Conservation (phyloP, 1,140 invertebrate species). For the Pteromalus puparum region DNA sequence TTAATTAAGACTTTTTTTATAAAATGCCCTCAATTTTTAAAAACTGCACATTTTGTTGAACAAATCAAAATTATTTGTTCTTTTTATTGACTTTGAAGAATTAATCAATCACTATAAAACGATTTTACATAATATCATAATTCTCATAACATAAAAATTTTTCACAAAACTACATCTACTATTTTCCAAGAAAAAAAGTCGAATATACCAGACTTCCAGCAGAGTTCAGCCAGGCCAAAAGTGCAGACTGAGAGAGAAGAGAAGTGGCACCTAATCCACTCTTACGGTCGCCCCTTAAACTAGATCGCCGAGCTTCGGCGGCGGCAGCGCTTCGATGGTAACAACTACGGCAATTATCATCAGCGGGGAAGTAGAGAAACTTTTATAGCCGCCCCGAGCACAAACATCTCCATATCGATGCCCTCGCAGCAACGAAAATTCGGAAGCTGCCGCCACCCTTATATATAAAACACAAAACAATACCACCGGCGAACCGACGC, state of each 20-base stretch:
- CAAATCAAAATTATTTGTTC: too few species aligned
- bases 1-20: too few species aligned
- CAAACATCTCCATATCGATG: constrained; percentile 16
- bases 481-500: too few species aligned
- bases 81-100: too few species aligned
- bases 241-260: neutral
- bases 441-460: neutral
- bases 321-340: constrained; percentile 57
- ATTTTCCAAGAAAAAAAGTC: neutral
- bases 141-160: neutral
- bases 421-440: neutral
- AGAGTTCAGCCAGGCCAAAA: neutral
- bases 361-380: constrained; percentile 39
- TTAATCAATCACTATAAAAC: too few species aligned
- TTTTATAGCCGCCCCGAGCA: constrained; percentile 43
- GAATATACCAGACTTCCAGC: neutral
- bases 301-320: constrained; percentile 63
- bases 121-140: too few species aligned
- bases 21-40: neutral
- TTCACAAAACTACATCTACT: neutral
- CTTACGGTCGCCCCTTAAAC: constrained; percentile 69
- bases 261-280: constrained; percentile 64
- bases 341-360: constrained; percentile 48
- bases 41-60: neutral
- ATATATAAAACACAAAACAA: neutral